phyloP scores from a whole-genome alignment of 1,140 invertebrate genomes.

The Pomacea maculata region DNA sequence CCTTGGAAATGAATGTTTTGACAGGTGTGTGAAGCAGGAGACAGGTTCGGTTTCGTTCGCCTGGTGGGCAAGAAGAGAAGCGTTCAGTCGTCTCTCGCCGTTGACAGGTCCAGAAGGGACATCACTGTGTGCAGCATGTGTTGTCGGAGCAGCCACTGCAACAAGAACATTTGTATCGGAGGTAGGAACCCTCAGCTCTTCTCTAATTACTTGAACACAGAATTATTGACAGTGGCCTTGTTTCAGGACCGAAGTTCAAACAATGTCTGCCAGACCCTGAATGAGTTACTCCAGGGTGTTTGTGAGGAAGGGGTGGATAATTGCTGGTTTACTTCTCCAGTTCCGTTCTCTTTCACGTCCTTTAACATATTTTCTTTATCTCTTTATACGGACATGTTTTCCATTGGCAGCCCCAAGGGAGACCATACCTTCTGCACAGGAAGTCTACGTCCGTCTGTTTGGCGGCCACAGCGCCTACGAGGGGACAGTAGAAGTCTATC shows the following conservation, averaged over 20 bases:
- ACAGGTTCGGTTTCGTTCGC: background rate
- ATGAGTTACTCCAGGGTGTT: too few relatives aligned
- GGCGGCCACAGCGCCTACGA: constrained; percentile 28
- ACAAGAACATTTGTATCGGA: constrained; percentile 12
- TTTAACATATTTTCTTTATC: too few relatives aligned
- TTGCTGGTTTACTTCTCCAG: too few relatives aligned
- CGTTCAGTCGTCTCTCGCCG: background rate
- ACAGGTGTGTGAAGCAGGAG: constrained; percentile 23
- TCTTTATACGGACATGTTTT: background rate
- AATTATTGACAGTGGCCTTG: background rate
- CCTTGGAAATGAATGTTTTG: background rate
- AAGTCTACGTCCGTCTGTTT: constrained; percentile 32
- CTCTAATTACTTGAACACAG: background rate
- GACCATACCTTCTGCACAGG: constrained; percentile 6
- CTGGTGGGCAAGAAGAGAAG: constrained; percentile 18
- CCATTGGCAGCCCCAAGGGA: constrained; percentile 1
- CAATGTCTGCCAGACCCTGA: too few relatives aligned
- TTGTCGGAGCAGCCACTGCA: constrained; percentile 20
- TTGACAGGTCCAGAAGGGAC: constrained; percentile 21
- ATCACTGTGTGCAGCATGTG: constrained; percentile 30
- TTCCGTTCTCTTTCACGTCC: background rate
- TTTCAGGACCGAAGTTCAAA: too few relatives aligned
- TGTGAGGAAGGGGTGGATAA: too few relatives aligned
- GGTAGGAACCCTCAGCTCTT: background rate
- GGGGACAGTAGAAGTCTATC: constrained; percentile 77